A percentile compares a stretch with the other conserved stretches of the same genome.
Conservation (phyloP, 2,888 invertebrate species). For the Nemapogon koenigi region DNA sequence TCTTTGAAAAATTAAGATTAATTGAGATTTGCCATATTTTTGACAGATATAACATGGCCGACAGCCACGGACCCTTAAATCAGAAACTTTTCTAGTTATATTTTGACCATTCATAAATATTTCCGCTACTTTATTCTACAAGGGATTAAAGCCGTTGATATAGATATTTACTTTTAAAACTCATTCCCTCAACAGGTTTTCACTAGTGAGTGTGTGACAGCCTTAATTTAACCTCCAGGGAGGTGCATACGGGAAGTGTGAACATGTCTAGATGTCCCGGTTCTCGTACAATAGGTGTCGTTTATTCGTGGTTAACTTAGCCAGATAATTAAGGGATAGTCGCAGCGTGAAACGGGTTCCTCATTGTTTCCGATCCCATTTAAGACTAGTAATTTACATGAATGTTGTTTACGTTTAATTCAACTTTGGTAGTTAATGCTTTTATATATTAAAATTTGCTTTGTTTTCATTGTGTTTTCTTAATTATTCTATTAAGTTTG, state of each 20-base stretch:
- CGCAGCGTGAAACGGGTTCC: slow-evolving; percentile 20
- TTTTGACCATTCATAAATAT: too few species aligned
- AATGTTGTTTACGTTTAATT: slow-evolving; percentile 23
- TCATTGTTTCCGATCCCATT: slow-evolving; percentile 26
- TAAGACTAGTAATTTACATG: slow-evolving; percentile 24
- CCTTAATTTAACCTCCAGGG: not conserved
- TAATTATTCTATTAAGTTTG: too few species aligned
- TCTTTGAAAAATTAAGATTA: too few species aligned
- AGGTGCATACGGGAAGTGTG: slow-evolving; percentile 8
- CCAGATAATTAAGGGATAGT: slow-evolving; percentile 25
- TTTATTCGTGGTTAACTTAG: slow-evolving; percentile 23
- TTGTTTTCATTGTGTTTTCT: too few species aligned
- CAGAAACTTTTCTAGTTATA: too few species aligned
- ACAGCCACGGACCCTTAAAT: too few species aligned
- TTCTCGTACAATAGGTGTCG: slow-evolving; percentile 15
- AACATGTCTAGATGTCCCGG: slow-evolving; percentile 1
- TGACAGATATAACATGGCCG: too few species aligned
- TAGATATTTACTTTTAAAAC: too few species aligned
- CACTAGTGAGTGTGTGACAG: not conserved
- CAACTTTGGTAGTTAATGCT: slow-evolving; percentile 12
- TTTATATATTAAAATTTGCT: slow-evolving; percentile 5
- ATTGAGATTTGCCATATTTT: too few species aligned
- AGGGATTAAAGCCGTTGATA: too few species aligned
- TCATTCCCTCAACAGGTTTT: too few species aligned
- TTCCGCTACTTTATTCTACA: too few species aligned